phyloP scores from a whole-genome alignment of 2,113 vertebrate genomes.

The Ariopsis seemanni region DNA sequence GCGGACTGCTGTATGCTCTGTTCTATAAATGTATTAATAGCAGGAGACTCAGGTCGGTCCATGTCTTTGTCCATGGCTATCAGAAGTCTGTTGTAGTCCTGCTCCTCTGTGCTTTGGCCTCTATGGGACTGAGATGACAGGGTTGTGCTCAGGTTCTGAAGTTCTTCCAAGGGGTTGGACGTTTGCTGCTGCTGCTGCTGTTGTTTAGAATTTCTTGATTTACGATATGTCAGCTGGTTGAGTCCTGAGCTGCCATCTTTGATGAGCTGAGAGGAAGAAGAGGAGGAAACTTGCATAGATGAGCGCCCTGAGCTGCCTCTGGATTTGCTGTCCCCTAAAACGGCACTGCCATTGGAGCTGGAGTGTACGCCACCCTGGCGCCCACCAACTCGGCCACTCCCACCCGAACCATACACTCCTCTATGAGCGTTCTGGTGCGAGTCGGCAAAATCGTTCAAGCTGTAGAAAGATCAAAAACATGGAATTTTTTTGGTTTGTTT shows the following conservation, averaged over 20 bases:
- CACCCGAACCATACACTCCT: slow-evolving; percentile 77
- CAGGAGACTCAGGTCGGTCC: slow-evolving; percentile 79
- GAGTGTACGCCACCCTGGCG: slow-evolving; percentile 75
- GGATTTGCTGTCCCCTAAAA: slow-evolving; percentile 78
- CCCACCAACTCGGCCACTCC: slow-evolving; percentile 72
- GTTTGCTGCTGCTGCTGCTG: slow-evolving; percentile 63
- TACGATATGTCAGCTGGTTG: slow-evolving; percentile 75
- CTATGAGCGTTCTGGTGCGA: slow-evolving; percentile 78
- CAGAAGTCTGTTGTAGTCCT: slow-evolving; percentile 86
- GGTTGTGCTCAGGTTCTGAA: slow-evolving; percentile 64
- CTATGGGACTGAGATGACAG: slow-evolving; percentile 73
- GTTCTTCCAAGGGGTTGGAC: slow-evolving; percentile 74
- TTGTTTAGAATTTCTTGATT: slow-evolving; percentile 70
- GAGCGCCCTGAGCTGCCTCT: slow-evolving; percentile 76
- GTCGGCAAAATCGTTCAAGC: slow-evolving; percentile 83
- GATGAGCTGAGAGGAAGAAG: slow-evolving; percentile 56
- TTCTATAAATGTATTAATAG: slow-evolving; percentile 80
- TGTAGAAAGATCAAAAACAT: slow-evolving; percentile 46
- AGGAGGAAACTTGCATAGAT: slow-evolving; percentile 74
- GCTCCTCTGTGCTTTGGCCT: slow-evolving; percentile 82
- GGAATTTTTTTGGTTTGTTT: not conserved
- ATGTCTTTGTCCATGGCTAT: slow-evolving; percentile 97
- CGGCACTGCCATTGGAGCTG: slow-evolving; percentile 71
- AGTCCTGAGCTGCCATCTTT: slow-evolving; percentile 54
- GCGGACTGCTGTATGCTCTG: slow-evolving; percentile 78